Evolutionary conservation across 2,113 vertebrate genomes (phyloP).

Genomic region (Pachyramphus minor): DNA sequence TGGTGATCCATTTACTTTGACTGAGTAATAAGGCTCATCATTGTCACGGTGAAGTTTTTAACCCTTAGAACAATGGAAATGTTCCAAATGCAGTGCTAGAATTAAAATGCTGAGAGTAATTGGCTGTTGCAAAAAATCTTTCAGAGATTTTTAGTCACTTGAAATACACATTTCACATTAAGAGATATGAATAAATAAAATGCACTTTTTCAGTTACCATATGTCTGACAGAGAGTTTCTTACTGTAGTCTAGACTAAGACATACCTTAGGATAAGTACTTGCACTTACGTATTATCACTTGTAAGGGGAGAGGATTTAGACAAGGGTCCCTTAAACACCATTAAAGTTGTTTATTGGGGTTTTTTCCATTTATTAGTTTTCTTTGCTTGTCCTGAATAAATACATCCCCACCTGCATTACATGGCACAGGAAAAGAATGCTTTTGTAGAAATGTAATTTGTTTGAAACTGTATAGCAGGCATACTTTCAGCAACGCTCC

Average conservation of each 20-base stretch:
- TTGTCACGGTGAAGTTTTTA: slow-evolving; percentile 78
- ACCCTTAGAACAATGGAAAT: slow-evolving; percentile 81
- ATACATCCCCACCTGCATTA: not conserved
- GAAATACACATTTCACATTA: slow-evolving; percentile 2
- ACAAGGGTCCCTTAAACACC: not conserved
- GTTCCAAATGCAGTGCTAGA: slow-evolving; percentile 39
- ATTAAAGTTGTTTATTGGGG: not conserved
- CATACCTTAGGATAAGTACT: not conserved
- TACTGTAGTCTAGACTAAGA: not conserved
- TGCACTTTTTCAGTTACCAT: not conserved
- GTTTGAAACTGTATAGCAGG: slow-evolving; percentile 65
- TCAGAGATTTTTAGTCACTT: slow-evolving; percentile 47
- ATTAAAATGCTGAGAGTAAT: slow-evolving; percentile 67
- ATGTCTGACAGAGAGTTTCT: slow-evolving; percentile 5
- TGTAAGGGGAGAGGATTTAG: not conserved
- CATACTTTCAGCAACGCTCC: slow-evolving; percentile 54
- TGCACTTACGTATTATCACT: not conserved
- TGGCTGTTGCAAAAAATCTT: slow-evolving; percentile 24
- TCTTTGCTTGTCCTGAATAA: not conserved
- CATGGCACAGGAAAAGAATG: not conserved
- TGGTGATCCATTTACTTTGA: slow-evolving; percentile 86
- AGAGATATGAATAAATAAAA: slow-evolving; percentile 55
- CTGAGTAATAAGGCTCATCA: slow-evolving; percentile 83
- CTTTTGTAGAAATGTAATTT: slow-evolving; percentile 36
- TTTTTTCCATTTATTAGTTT: slow-evolving; percentile 2